Conservation (phyloP, 2,797 vertebrate species). For the Danionella dracula region DNA sequence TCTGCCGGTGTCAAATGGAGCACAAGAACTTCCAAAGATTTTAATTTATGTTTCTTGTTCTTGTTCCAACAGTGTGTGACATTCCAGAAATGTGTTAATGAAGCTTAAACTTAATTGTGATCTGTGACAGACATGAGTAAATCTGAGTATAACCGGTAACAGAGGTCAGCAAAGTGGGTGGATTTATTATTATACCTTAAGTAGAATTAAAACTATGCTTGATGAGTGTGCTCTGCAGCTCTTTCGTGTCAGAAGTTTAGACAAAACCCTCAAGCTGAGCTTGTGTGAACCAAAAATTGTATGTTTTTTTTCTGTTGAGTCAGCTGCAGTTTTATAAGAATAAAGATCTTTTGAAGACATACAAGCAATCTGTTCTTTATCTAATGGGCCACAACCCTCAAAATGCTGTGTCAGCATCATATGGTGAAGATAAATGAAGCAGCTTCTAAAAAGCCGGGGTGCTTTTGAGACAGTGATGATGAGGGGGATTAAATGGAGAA, state of each 20-base stretch:
- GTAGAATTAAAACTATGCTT: too few species aligned
- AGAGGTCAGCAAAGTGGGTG: too few species aligned
- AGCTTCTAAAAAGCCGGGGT: conserved; percentile 11
- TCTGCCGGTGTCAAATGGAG: too few species aligned
- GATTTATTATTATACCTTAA: too few species aligned
- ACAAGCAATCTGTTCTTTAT: conserved; percentile 35
- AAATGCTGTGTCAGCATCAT: conserved; percentile 45
- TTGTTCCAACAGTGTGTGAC: too few species aligned
- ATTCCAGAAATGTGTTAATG: too few species aligned
- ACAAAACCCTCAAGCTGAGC: conserved; percentile 9
- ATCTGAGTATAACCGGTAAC: too few species aligned
- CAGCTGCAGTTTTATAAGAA: conserved; percentile 39
- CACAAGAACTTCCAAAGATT: too few species aligned
- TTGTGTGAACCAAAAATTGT: conserved; percentile 7
- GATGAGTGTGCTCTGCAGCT: conserved; percentile 4
- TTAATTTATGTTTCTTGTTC: too few species aligned
- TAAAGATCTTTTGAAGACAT: conserved; percentile 27
- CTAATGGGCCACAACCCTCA: conserved; percentile 38
- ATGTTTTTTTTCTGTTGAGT: conserved; percentile 32
- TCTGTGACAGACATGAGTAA: too few species aligned
- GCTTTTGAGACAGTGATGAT: not conserved
- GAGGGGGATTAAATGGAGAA: not conserved
- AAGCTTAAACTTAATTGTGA: too few species aligned
- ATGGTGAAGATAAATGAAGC: conserved; percentile 41
- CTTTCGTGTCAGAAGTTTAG: not conserved